These are phyloP conservation scores for Lerista edwardsae DNA, from an alignment of 2,797 vertebrate species.

Conservation along the genomic window DNA sequence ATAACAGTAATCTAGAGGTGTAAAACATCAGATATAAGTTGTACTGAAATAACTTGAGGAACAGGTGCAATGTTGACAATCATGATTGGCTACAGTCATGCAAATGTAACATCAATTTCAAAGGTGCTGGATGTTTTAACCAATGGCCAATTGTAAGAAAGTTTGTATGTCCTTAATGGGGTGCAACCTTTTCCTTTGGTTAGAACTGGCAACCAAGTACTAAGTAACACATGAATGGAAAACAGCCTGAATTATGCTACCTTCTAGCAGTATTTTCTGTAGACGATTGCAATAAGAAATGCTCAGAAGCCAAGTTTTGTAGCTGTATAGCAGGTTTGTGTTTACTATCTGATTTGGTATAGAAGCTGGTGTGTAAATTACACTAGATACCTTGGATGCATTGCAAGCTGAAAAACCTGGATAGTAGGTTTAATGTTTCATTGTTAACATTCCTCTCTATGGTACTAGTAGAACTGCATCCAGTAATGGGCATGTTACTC, in stretches of 20 bases:
- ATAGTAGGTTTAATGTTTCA: conserved; percentile 5
- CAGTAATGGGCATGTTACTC: conserved; percentile 13
- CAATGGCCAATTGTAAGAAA: not conserved
- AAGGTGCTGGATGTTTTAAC: not conserved
- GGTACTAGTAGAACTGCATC: not conserved
- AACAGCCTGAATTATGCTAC: not conserved
- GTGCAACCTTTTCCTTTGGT: not conserved
- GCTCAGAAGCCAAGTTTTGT: not conserved
- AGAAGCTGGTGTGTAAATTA: not conserved
- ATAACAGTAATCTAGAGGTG: not conserved
- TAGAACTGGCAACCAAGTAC: not conserved
- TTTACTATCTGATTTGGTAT: not conserved
- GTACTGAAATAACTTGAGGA: not conserved
- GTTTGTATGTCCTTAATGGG: not conserved
- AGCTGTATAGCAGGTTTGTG: not conserved
- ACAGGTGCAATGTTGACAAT: not conserved
- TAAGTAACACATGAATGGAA: not conserved
- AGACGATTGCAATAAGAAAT: not conserved
- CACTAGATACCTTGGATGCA: not conserved
- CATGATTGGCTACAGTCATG: not conserved
- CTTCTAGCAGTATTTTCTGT: not conserved
- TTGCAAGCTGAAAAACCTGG: not conserved
- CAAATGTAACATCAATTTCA: not conserved
- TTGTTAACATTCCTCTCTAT: not conserved
- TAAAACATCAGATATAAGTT: not conserved